phyloP scores from a whole-genome alignment of 2,888 invertebrate species.

The Altica lythri region DNA sequence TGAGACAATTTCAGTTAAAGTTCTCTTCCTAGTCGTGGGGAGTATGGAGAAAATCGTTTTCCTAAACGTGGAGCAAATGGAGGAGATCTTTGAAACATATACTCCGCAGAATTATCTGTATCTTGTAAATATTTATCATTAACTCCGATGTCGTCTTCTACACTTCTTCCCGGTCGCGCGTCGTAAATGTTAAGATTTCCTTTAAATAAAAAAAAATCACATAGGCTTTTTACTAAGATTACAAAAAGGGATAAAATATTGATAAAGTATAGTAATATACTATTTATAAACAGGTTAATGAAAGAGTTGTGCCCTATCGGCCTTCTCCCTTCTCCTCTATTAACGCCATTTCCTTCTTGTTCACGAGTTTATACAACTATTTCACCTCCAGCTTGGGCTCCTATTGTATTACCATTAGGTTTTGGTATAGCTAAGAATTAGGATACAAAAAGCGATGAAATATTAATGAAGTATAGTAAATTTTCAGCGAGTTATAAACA shows the following conservation, averaged over 20 bases:
- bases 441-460: no score
- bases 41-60: slow-evolving; percentile 58
- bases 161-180: slow-evolving; percentile 60
- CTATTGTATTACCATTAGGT: not conserved
- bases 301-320: no score
- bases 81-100: slow-evolving; percentile 54
- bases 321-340: no score
- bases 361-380: no score
- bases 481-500: no score
- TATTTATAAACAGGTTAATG: no score
- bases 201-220: slow-evolving; percentile 19
- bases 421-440: no score
- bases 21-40: slow-evolving; percentile 56
- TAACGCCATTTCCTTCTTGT: no score
- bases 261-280: not conserved
- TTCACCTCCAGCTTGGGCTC: not conserved
- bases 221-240: not conserved
- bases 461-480: no score
- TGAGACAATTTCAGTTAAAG: slow-evolving; percentile 3
- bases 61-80: slow-evolving; percentile 60
- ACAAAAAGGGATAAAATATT: not conserved
- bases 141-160: slow-evolving; percentile 46
- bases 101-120: slow-evolving; percentile 41
- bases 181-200: slow-evolving; percentile 50
- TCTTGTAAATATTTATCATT: slow-evolving; percentile 45